Percentiles rank a stretch among this genome's conserved stretches.
These are phyloP conservation scores for Ophion costatus DNA, from an alignment of 2,888 invertebrate genomes.

Conservation along the genomic window DNA sequence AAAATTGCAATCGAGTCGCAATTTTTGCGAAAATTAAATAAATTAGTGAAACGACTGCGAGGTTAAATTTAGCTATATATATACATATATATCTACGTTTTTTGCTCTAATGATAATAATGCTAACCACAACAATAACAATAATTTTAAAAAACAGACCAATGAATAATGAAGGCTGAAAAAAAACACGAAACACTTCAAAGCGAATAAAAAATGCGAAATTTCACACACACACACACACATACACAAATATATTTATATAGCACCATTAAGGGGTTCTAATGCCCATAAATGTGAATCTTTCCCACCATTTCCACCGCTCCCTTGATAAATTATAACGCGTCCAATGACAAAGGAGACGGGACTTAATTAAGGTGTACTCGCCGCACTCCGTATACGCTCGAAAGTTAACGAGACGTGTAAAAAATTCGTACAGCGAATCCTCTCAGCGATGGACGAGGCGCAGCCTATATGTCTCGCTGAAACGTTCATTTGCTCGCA, in stretches of 20 bases:
- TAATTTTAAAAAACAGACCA: no score
- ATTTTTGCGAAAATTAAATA: no score
- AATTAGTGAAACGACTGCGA: no score
- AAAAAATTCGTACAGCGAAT: slow-evolving; percentile 54
- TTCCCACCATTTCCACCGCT: neutral
- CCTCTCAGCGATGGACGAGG: neutral
- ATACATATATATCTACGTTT: no score
- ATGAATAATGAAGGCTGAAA: neutral
- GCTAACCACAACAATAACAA: no score
- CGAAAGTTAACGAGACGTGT: slow-evolving; percentile 56
- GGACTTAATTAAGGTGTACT: slow-evolving; percentile 41
- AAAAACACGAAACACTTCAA: neutral
- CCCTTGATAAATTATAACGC: neutral
- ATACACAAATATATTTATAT: no score
- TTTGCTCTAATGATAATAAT: no score
- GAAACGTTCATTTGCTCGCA: slow-evolving; percentile 2
- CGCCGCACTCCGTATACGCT: slow-evolving; percentile 17
- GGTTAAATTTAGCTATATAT: no score
- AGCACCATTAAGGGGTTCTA: neutral
- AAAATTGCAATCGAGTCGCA: no score
- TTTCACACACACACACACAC: no score
- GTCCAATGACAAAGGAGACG: slow-evolving; percentile 24
- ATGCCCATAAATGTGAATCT: neutral
- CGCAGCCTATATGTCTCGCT: neutral
- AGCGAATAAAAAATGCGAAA: no score